These are phyloP conservation scores for Platycheirus rosarum DNA, from an alignment of 2,888 invertebrate species.

Conservation along the genomic window DNA sequence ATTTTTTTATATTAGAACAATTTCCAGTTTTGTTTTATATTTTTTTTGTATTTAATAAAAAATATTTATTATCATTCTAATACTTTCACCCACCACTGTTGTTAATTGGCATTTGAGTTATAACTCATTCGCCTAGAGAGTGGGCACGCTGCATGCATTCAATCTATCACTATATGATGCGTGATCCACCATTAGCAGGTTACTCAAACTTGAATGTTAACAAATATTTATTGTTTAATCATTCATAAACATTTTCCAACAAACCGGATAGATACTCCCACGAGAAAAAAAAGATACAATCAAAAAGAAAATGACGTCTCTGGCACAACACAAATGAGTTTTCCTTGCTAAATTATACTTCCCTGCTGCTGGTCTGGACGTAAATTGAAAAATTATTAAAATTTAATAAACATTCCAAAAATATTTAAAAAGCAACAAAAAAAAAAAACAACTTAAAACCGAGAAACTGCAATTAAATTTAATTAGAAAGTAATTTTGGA, in stretches of 20 bases:
- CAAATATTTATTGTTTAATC: conserved; percentile 36
- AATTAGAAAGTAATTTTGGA: conserved; percentile 73
- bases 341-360: background rate
- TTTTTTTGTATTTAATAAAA: no score
- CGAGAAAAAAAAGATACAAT: conserved; percentile 4
- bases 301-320: background rate
- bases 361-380: background rate
- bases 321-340: background rate
- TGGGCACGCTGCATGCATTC: background rate
- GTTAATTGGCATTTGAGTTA: background rate
- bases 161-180: conserved; percentile 27
- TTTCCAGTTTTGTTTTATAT: no score
- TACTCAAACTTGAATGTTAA: conserved; percentile 34
- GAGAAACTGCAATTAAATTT: conserved; percentile 71
- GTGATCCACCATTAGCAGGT: conserved; percentile 39
- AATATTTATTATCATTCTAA: no score
- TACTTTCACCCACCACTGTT: background rate
- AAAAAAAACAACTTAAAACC: conserved; percentile 33
- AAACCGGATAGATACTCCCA: conserved; percentile 35
- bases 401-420: conserved; percentile 40
- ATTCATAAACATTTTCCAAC: conserved; percentile 46
- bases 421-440: conserved; percentile 7
- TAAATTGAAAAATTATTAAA: conserved; percentile 63
- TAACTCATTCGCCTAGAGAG: background rate
- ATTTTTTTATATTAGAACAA: no score